Conservation (phyloP, 2,888 invertebrate genomes). For the Apodemia mormo region DNA sequence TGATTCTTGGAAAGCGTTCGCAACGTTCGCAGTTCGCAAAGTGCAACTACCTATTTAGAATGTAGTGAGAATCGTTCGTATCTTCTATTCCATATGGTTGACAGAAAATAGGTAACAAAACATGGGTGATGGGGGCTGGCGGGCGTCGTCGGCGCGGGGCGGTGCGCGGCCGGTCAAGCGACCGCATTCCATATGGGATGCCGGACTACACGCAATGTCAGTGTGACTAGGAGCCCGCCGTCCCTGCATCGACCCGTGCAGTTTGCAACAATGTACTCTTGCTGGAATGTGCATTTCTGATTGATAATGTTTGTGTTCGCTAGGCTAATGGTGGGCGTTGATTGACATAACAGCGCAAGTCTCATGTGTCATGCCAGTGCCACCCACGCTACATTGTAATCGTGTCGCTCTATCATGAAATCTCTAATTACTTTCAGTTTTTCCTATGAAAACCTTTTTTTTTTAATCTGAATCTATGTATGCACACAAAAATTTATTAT, state of each 20-base stretch:
- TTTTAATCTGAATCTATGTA: too few species aligned
- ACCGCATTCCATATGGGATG: slow-evolving; percentile 80
- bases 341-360: slow-evolving; percentile 54
- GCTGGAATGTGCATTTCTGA: slow-evolving; percentile 35
- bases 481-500: too few species aligned
- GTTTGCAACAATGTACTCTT: slow-evolving; percentile 42
- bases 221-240: slow-evolving; percentile 62
- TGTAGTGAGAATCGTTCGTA: slow-evolving; percentile 68
- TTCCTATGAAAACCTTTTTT: background rate
- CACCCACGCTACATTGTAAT: slow-evolving; percentile 31
- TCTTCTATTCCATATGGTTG: slow-evolving; percentile 73
- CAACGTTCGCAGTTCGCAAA: slow-evolving; percentile 29
- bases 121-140: slow-evolving; percentile 71
- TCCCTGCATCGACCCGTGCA: slow-evolving; percentile 45
- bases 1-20: slow-evolving; percentile 35
- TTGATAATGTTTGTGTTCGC: slow-evolving; percentile 36
- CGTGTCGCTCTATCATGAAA: slow-evolving; percentile 25
- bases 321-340: slow-evolving; percentile 41
- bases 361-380: slow-evolving; percentile 38
- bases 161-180: slow-evolving; percentile 64
- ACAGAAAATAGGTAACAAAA: slow-evolving; percentile 73
- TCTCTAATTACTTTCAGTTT: background rate
- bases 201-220: slow-evolving; percentile 80
- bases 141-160: slow-evolving; percentile 51
- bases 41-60: slow-evolving; percentile 44